Base-by-base conservation (phyloP, 2,797 vertebrate genomes). In the Forpus xanthops region DNA sequence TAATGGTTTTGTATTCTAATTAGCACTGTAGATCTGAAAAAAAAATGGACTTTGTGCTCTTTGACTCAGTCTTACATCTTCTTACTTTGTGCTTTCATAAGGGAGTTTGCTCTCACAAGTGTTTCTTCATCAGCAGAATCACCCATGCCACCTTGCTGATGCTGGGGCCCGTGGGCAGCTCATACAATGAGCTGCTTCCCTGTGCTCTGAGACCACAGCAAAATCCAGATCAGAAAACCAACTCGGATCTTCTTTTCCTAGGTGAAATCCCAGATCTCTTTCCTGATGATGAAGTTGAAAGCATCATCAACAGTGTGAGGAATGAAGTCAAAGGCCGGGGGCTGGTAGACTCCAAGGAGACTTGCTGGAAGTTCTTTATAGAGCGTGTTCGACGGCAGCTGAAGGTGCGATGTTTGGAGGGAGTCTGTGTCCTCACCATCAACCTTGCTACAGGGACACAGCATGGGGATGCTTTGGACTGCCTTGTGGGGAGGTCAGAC, bases 281-380 rank as follows among this genome's bases (percentile, higher is more conserved):
- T 92, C 97, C 98, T 0, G 99, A 99, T 2, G 99, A 99, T 28
- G 99, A 99, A 95, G 97, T 98, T 72, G 99, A 99, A 95, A 99
- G 96, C 96, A 98, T 99, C 94, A 98, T 99, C 84, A 98, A 80
- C 92, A 98, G 96, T 2, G 30, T 99, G 96, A 98, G 98, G 95
- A 98, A 97, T 73, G 99, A 99, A 96, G 99, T 99, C 85, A 98
- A 98, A 62, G 94, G 92, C 89, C 98, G 85, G 25, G 99, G 99
- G 61, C 95, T 99, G 89, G 53, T 98, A 94, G 99, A 99, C 94
- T 98, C 98, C 47, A 98, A 98, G 89, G 99, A 99, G 68, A 98
- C 98, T 86, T 99, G 99, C 97, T 99, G 99, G 99, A 99, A 98
- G 94, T 99, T 99, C 97, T 99, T 99, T 96, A 99, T 99, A 77